Evolutionary conservation across 2,113 vertebrate species (phyloP), one percentile per base, ranked within the genome.

Genomic region (Dipodomys ordii): DNA sequence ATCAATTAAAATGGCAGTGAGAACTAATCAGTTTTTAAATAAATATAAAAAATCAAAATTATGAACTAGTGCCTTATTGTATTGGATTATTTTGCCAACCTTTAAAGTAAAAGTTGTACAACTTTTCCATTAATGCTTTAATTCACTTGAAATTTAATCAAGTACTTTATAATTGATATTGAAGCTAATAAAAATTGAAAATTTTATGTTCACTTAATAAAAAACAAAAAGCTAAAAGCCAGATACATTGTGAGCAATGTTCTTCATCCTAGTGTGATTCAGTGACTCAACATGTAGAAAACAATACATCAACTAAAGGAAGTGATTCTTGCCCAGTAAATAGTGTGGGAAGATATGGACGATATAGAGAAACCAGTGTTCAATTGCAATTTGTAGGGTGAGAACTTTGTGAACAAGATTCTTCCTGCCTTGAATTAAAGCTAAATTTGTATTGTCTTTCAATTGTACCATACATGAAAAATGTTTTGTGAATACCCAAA

Each of bases 241-340:
- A 60, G 8, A 28, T 88, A 20, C 7, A 49, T 85, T 62, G 8
- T 76, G 69, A 49, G 46, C 73, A 84, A 88, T 73, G 57, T 15
- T 86, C 64, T 74, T n/a, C 19, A 84, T 79, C 44, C 16, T 53
- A 7, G 10, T 53, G 22, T 77, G 25, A 1, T 76, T 62, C 76
- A 94, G 83, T 68, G 64, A 79, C 53, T 30, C 83, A 73, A 30
- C n/a, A n/a, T 67, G 62, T 68, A 15, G 30, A 85, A 92, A 92
- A 85, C 32, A 62, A 23, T 81, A 80, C 46, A 20, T 30, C 16
- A 64, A 53, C 49, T 60, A 82, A 73, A n/a, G 78, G 28, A 83
- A 65, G 65, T 88, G 35, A 53, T 77, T 94, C n/a, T 84, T 84
- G 30, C 13, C 68, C 25, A 65, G 25, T 88, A 65, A 71, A 32